Conservation (phyloP, 1,140 invertebrate species). For the Cepaea nemoralis region DNA sequence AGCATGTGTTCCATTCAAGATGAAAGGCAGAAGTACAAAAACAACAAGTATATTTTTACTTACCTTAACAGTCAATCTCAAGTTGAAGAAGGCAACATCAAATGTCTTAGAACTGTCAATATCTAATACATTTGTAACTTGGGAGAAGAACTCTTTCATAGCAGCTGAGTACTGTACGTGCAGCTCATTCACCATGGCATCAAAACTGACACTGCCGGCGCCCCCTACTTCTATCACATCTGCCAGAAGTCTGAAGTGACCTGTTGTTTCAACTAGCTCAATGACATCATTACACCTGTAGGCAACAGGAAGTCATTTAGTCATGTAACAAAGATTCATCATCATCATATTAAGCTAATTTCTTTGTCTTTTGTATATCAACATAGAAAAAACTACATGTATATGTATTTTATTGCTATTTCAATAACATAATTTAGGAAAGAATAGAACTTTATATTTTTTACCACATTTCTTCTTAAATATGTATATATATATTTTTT, state of each 20-base stretch:
- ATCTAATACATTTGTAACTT: constrained; percentile 68
- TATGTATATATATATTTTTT: no score
- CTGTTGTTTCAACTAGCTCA: constrained; percentile 70
- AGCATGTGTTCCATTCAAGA: no score
- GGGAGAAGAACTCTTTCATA: constrained; percentile 68
- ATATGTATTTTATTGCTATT: no score
- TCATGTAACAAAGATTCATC: no score
- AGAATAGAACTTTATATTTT: no score
- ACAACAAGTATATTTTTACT: background rate
- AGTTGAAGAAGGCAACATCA: constrained; percentile 70
- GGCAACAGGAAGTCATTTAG: background rate
- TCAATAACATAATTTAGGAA: no score
- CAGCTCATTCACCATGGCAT: constrained; percentile 71
- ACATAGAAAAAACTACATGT: no score
- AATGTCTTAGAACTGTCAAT: constrained; percentile 70
- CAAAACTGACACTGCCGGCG: constrained; percentile 68
- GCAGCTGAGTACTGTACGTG: constrained; percentile 65
- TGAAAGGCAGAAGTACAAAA: no score
- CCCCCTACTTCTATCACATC: constrained; percentile 70
- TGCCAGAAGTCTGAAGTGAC: constrained; percentile 70
- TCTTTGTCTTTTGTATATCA: no score
- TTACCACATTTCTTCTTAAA: no score
- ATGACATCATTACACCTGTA: constrained; percentile 72
- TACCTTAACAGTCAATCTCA: constrained; percentile 71
- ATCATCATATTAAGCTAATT: no score